Base-by-base conservation (phyloP, 2,888 invertebrate species). In the Harmothoe impar region DNA sequence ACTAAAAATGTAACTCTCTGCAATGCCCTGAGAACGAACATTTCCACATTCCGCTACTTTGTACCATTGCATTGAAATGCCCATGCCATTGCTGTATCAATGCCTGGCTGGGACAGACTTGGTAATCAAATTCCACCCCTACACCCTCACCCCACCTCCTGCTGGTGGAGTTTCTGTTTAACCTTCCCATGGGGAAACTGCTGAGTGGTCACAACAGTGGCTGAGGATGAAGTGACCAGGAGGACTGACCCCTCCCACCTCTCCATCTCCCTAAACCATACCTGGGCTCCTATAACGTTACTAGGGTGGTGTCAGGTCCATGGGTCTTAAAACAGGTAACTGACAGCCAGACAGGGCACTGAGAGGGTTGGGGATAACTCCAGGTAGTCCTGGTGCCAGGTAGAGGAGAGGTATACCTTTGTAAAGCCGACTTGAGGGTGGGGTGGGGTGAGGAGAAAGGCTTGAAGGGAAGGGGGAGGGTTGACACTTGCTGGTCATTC, bases 221-320 rank as follows among this genome's bases (percentile, higher is more conserved):
- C 15, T 72, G 5, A 29, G 72, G 72, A 72, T 72, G 72, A 72
- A 72, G 72, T 72, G 72, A 72, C 72, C 72, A 72, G 31, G 25
- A 29, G 29, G 17, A 25, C 29, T 29, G 72, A 29, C 25, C 29
- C 31, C 20, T 62, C 62, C 62, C 20, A 62, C 62, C 62, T 43
- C 43, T 43, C 10, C 43, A 43, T 10, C 43, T 43, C 3, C 43
- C 43, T 43, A 43, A 43, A n/a, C 62, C n/a, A 20, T 62, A n/a
- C 20, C 23, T 3, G 62, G 62, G 62, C 62, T 20, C 23, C 62
- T 62, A 62, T 62, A 62, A 62, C 62, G 62, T 62, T 62, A 62
- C 62, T 20, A n/a, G 1, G 23, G 62, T 20, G 23, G 62, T 62
- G n/a, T 62, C 62, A n/a, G 62, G 5, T 62, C 20, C n/a, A n/a